These are phyloP conservation scores for Myathropa florea DNA, from an alignment of 2,888 invertebrate species.

Conservation along the genomic window DNA sequence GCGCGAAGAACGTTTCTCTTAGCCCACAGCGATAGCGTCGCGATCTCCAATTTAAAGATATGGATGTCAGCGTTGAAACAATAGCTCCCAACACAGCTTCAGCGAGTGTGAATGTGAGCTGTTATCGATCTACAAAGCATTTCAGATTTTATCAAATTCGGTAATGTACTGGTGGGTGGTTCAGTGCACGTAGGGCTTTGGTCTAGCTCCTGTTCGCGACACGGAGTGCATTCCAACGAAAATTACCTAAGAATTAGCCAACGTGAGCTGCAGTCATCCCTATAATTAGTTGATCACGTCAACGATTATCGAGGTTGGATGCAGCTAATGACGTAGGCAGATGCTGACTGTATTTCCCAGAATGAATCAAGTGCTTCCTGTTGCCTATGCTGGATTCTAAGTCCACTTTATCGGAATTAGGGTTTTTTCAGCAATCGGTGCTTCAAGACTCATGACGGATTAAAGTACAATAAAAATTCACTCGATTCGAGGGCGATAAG, in stretches of 20 bases:
- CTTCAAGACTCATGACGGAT: background rate
- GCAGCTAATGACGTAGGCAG: background rate
- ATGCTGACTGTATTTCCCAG: background rate
- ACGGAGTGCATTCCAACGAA: background rate
- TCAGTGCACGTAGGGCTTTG: background rate
- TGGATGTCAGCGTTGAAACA: background rate
- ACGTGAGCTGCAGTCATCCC: background rate
- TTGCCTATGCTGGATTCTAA: background rate
- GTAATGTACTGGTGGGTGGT: background rate
- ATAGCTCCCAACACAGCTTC: background rate
- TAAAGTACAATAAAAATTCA: background rate
- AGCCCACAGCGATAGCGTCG: background rate
- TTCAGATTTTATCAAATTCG: background rate
- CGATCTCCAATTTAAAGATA: constrained; percentile 8
- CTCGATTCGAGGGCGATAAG: background rate
- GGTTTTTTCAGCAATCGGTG: background rate
- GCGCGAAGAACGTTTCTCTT: background rate
- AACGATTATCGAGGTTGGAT: constrained; percentile 10
- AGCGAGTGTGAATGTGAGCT: background rate
- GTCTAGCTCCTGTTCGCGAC: background rate
- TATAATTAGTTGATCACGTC: background rate
- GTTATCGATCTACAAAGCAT: background rate
- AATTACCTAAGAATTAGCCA: too few species aligned
- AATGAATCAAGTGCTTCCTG: background rate
- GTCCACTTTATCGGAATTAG: background rate